Evolutionary conservation across 2,113 vertebrate genomes (phyloP), one percentile per base, ranked within the genome.

Genomic region (Corythaeola cristata): DNA sequence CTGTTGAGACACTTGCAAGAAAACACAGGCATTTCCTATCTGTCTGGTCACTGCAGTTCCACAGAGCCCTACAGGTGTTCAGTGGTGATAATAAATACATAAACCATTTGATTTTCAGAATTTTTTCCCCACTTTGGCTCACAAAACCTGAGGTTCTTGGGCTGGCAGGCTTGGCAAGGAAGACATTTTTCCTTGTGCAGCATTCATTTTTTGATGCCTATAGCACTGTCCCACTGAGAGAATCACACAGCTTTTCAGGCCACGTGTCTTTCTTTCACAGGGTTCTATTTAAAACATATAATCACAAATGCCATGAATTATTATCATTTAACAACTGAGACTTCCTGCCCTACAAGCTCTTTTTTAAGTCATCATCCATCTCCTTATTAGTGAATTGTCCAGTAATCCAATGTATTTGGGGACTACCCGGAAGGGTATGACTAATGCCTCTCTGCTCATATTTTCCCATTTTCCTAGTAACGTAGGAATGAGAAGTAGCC

Each of bases 311-410:
- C 8, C 47, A 21, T 69, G 22, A 92, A 82, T 95, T 90, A 75
- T 93, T 81, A 58, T 28, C 58, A 90, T 77, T 87, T 86, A 91
- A 22, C 66, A 85, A 63, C 53, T 27, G 55, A 12, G 58, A 95
- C 79, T 96, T 96, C 81, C 81, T 94, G 62, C 49, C 49, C 49
- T 91, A 60, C 87, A 75, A 87, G 33, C 32, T 85, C 62, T 60
- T 89, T 96, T 33, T 93, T 85, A 92, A 89, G 45, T 94, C 62
- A 91, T 73, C 81, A 58, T 41, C 33, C 47, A 55, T 83, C 63
- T 69, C 45, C 37, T 59, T 79, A 32, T 81, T 87, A 87, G 52
- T 71, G 72, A 87, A 72, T 89, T 87, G 89, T 87, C 94, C 85
- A 58, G 53, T 68, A 97, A 93, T 39, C 39, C 52, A 55, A 1